These are phyloP conservation scores for Ranitomeya variabilis DNA, from an alignment of 2,113 vertebrate species.

Conservation along the genomic window DNA sequence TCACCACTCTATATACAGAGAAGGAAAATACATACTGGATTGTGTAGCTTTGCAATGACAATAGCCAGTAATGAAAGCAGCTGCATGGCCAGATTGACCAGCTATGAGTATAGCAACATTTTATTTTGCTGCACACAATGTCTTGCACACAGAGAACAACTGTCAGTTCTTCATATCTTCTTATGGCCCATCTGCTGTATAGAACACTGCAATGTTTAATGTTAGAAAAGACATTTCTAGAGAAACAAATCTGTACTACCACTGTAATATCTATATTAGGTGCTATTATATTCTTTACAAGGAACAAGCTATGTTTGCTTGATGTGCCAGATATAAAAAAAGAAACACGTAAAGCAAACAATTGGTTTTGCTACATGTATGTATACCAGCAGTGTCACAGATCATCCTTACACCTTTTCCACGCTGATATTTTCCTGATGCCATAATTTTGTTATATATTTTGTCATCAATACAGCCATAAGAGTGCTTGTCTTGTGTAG, in stretches of 20 bases:
- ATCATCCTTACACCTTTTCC: no score
- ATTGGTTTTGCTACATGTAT: no score
- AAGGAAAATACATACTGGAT: neutral
- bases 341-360: no score
- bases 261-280: neutral
- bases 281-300: neutral
- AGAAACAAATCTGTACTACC: neutral
- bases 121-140: neutral
- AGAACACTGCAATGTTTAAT: neutral
- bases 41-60: neutral
- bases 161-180: neutral
- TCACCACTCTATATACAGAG: neutral
- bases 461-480: no score
- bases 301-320: no score
- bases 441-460: no score
- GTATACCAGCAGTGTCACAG: no score
- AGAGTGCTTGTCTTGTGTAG: no score
- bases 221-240: neutral
- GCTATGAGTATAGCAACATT: neutral
- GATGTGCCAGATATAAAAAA: no score
- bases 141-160: neutral
- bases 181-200: neutral
- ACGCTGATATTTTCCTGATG: no score
- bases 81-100: conserved; percentile 11
- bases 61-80: neutral